phyloP scores from a whole-genome alignment of 2,888 invertebrate genomes.

The Ornithoptera alexandrae region DNA sequence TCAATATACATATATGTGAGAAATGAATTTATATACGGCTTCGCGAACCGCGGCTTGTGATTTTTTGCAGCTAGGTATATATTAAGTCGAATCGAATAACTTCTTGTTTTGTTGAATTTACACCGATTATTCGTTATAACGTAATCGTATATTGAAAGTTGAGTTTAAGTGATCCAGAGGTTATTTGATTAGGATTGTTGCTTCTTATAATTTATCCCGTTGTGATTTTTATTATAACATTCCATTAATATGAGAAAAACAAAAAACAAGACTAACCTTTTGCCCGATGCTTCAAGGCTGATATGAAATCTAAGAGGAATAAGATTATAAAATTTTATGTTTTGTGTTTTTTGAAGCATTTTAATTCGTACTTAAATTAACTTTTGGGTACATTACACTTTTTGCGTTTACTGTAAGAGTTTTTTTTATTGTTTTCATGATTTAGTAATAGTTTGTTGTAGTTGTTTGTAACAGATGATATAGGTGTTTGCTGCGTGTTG shows the following conservation, averaged over 20 bases:
- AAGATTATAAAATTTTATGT: constrained; percentile 32
- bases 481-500: constrained; percentile 14
- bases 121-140: constrained; percentile 67
- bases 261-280: constrained; percentile 49
- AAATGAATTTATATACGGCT: constrained; percentile 24
- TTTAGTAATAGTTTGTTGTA: constrained; percentile 48
- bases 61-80: constrained; percentile 37
- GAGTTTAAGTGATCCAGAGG: constrained; percentile 41
- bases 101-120: constrained; percentile 50
- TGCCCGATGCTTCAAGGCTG: constrained; percentile 64
- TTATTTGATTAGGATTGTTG: constrained; percentile 43
- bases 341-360: constrained; percentile 33
- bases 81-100: constrained; percentile 38
- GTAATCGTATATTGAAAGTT: constrained; percentile 47
- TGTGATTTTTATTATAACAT: constrained; percentile 72
- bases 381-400: constrained; percentile 65
- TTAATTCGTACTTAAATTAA: constrained; percentile 50
- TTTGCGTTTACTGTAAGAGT: constrained; percentile 52
- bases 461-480: constrained; percentile 47
- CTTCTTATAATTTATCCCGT: constrained; percentile 39
- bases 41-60: constrained; percentile 35
- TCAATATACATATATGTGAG: constrained; percentile 2
- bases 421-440: constrained; percentile 43
- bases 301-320: constrained; percentile 56
- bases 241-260: constrained; percentile 55